Base-by-base conservation (phyloP, 1,140 invertebrate genomes). In the Epicauta chinensis region DNA sequence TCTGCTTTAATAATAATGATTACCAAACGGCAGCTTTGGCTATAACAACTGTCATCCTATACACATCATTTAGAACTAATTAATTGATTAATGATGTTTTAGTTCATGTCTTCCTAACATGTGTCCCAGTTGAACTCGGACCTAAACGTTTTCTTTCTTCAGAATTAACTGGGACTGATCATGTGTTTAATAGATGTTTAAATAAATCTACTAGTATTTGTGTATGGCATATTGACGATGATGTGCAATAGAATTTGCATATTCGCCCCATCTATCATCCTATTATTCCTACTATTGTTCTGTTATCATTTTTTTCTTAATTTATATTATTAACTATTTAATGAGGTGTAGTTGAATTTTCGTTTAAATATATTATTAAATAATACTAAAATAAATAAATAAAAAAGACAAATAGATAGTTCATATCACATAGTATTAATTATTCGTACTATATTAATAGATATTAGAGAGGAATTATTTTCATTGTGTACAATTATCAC, bases 331-430 rank as follows among this genome's bases (percentile, higher is more conserved):
- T n/a, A n/a, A n/a, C 6, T 42, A 29, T 52, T 44, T 45, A 45
- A 38, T 52, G 42, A 42, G 35, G 41, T 44, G 34, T 45, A 45
- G 32, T 41, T 43, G 32, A 41, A 35, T 34, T 45, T 49, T n/a
- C n/a, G 44, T 39, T 48, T 39, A 51, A 32, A 39, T 30, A 30
- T 5, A 30, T 30, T 30, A 30, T 38, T 23, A 16, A 34, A 34
- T n/a, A 34, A 34, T 30, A 30, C 23, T 23, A 16, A 34, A 34
- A 7, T 9, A 34, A 12, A 34, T n/a, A 9, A 34, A n/a, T 45
- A 57, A 64, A 64, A 67, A 66, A 67, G 64, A 67, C 63, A 66
- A 59, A 62, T 67, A 67, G 64, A 50, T 65, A 62, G 59, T 60
- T 58, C 53, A 62, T 62, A 62, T 63, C 58, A 56, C 35, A 62